These are phyloP conservation scores for Cepaea hortensis DNA, from an alignment of 2,888 invertebrate species.

Conservation along the genomic window DNA sequence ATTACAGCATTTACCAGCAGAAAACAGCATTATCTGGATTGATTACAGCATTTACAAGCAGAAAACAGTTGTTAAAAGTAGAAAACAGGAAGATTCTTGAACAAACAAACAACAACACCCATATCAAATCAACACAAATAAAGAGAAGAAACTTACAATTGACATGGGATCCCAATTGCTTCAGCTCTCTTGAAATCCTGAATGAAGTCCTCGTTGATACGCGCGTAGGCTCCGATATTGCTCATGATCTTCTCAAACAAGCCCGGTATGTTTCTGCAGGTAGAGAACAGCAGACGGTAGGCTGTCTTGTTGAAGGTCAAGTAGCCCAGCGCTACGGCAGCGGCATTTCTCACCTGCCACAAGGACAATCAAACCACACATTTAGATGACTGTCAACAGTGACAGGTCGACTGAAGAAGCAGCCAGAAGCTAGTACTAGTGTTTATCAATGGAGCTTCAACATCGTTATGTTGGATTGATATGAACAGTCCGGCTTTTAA, in stretches of 20 bases:
- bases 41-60: no score
- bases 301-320: slow-evolving; percentile 76
- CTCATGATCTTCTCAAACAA: slow-evolving; percentile 71
- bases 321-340: slow-evolving; percentile 76
- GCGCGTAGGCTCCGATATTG: slow-evolving; percentile 72
- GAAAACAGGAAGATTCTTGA: no score
- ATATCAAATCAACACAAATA: neutral
- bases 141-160: slow-evolving; percentile 66
- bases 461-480: no score
- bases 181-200: slow-evolving; percentile 72
- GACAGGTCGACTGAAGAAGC: no score
- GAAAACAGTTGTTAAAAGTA: no score
- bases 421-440: no score
- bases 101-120: neutral
- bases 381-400: no score
- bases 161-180: slow-evolving; percentile 73
- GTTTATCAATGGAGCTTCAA: no score
- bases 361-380: neutral
- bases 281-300: slow-evolving; percentile 71
- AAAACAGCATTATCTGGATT: no score
- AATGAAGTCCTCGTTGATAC: slow-evolving; percentile 72
- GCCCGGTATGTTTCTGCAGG: slow-evolving; percentile 71
- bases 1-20: no score
- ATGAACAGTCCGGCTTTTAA: no score
- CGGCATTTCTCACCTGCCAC: slow-evolving; percentile 62